These are phyloP conservation scores for Luscinia luscinia DNA, from an alignment of 2,797 vertebrate genomes.

Conservation along the genomic window DNA sequence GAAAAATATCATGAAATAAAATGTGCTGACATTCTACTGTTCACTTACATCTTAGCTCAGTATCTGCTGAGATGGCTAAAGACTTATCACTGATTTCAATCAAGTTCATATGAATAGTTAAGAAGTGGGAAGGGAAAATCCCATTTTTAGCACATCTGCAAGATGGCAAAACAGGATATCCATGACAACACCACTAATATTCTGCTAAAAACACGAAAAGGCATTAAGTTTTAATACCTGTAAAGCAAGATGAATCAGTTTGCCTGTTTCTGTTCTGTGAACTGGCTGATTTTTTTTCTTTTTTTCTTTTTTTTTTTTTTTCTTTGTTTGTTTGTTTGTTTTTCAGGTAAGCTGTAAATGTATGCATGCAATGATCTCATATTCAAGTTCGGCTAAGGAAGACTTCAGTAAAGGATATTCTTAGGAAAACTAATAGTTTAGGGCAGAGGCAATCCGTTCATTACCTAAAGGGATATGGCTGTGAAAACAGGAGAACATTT, in stretches of 20 bases:
- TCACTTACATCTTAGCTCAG: neutral
- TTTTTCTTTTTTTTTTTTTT: neutral
- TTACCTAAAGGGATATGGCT: neutral
- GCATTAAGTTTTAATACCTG: slow-evolving; percentile 65
- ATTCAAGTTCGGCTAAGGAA: neutral
- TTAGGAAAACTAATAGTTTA: neutral
- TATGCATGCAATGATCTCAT: neutral
- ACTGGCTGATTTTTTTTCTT: neutral
- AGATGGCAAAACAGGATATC: slow-evolving; percentile 58
- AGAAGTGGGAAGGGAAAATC: slow-evolving; percentile 4
- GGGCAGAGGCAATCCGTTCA: neutral
- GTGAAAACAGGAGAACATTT: neutral
- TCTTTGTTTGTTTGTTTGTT: neutral
- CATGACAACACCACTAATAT: slow-evolving; percentile 65
- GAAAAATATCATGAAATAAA: neutral
- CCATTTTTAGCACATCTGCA: slow-evolving; percentile 54
- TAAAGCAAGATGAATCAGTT: slow-evolving; percentile 38
- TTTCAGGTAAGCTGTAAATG: neutral
- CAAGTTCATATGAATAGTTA: neutral
- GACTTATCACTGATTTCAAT: neutral
- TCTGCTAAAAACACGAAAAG: slow-evolving; percentile 56
- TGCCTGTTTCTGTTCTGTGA: neutral
- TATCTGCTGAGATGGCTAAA: neutral
- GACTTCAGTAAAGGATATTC: neutral
- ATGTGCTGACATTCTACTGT: neutral